Base-by-base conservation (phyloP, 2,797 vertebrate genomes). In the Craterocephalus amniculus region DNA sequence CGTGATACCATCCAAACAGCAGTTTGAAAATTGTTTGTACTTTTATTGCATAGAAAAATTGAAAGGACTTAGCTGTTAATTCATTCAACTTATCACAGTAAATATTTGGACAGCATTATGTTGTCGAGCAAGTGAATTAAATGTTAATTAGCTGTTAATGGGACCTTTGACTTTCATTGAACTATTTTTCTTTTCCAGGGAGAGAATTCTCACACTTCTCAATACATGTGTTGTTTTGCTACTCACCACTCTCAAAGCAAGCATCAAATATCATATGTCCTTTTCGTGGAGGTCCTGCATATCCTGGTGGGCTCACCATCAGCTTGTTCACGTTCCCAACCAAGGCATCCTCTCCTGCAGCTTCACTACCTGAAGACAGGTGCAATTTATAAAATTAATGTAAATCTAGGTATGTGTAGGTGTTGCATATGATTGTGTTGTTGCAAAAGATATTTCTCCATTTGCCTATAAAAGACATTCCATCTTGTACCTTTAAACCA, bases 181-280 rank as follows among this genome's bases (percentile, higher is more conserved):
- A 13, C 4, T 1, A 24, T 8, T 22, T 20, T 9, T n/a, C 27
- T 29, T 13, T 60, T 18, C 12, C 58, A 18, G 14, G 36, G 5
- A 1, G 7, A 9, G 22, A 7, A 27, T 12, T 10, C 24, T 38
- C 24, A 48, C 10, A 45, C 3, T 8, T 10, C 9, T 16, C 18
- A 43, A 18, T 20, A 40, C 14, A 40, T 40, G 16, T 1, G 14
- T 40, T 40, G 43, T 51, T 59, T 55, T 35, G 22, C 5, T 64
- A 94, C 97, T 97, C 87, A 99, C 98, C 98, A 67, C 98, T 99
- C 89, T 99, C 97, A 92, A 99, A 99, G 88, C 97, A 99, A 83
- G 97, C 97, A 78, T 99, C 97, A 91, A 99, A 99, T 61, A 96
- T 81, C 79, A 99, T 95, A 88, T 99, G 96, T 86, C 97, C 97